Evolutionary conservation across 2,888 invertebrate species (phyloP), one percentile per base, ranked within the genome.

Genomic region (Eupithecia subfuscata): DNA sequence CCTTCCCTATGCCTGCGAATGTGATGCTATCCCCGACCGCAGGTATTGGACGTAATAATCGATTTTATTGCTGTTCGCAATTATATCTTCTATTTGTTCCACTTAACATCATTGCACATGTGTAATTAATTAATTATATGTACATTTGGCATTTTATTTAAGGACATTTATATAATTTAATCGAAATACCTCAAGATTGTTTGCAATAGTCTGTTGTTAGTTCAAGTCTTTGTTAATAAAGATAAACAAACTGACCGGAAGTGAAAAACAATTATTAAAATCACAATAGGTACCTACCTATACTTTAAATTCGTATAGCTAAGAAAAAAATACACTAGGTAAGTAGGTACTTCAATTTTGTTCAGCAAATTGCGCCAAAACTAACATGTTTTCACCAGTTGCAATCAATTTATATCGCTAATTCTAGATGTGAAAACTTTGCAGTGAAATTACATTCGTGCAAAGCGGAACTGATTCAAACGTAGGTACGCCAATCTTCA

Each of bases 11-110:
- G 11, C 22, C 52, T 56, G 22, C 4, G 52, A 56, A 56, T 22
- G 22, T 9, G 2, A 22, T 82, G 87, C 85, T 84, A 88, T 85
- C 86, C 87, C 77, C 74, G 75, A 77, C 79, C 78, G 81, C 81
- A 79, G 80, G 82, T 83, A 86, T 88, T 85, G 88, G 86, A 87
- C 85, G 83, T 87, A 85, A 89, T 91, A 91, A 92, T 92, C 91
- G 91, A 92, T 92, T 92, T 92, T 88, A 92, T 90, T 89, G 86
- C 56, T 56, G 52, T 88, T 89, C 86, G 89, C 87, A 87, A 91
- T 91, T 90, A 90, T 91, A 91, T 87, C 86, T 85, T 79, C 82
- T 83, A 86, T 88, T 90, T 90, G 87, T 90, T 89, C 18, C 60
- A 71, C 56, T 89, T 14, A 45, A 71, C 56, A 52, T 22, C 8